Conservation (phyloP, 30 jellyfish, hydroid and myxozoan species). For the Clytia hemisphaerica region DNA sequence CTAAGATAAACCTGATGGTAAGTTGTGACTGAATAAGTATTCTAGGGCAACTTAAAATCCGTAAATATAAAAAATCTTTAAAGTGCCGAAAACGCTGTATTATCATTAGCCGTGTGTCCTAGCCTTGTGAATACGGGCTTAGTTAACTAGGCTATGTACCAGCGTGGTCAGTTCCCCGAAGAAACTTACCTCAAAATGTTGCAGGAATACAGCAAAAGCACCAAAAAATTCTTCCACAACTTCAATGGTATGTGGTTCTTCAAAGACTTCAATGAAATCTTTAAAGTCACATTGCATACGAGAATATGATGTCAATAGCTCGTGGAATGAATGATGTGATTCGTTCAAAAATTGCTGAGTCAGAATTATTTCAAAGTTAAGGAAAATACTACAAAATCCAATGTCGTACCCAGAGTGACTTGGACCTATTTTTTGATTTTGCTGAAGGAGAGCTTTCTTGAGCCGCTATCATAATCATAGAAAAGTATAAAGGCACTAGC, state of each 20-base stretch:
- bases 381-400: slow-evolving; percentile 4
- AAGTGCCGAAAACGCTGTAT: too few relatives aligned
- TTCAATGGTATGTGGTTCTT: slow-evolving; percentile 47
- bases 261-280: slow-evolving; percentile 56
- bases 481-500: too few relatives aligned
- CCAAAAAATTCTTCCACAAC: slow-evolving; percentile 95
- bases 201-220: slow-evolving; percentile 88
- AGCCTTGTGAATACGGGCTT: too few relatives aligned
- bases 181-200: slow-evolving; percentile 65
- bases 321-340: slow-evolving; percentile 65
- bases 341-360: slow-evolving; percentile 49
- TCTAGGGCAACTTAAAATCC: too few relatives aligned
- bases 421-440: too few relatives aligned
- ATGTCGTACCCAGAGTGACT: not conserved
- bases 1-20: too few relatives aligned
- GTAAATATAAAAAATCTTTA: too few relatives aligned
- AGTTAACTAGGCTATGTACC: too few relatives aligned
- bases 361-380: slow-evolving; percentile 20
- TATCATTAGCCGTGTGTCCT: too few relatives aligned
- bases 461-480: too few relatives aligned
- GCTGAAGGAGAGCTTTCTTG: too few relatives aligned
- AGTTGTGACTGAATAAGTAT: too few relatives aligned
- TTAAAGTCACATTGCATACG: slow-evolving; percentile 69
- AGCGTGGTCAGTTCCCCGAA: not conserved
- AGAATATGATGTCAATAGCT: slow-evolving; percentile 50